Evolutionary conservation across 1,140 invertebrate species (phyloP), one percentile per base, ranked within the genome.

Genomic region (Brachionus plicatilis): DNA sequence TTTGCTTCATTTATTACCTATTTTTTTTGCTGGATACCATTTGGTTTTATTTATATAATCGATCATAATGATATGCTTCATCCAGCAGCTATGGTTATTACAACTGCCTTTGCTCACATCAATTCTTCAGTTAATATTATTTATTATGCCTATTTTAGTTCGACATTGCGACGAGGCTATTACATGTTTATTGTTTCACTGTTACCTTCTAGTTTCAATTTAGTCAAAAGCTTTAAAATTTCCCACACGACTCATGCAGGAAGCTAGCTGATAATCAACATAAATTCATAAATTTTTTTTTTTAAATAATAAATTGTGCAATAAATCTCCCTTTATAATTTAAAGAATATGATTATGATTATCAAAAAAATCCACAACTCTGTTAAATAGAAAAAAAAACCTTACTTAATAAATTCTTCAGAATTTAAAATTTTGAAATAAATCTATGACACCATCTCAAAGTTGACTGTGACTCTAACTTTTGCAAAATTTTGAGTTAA

Each of bases 61-160:
- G 72, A 76, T 4, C 11, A 50, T 76, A 7, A 50, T 1, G 72
- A 76, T 50, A 50, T 29, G 6, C 33, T 76, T 37, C 41, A 47
- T 47, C 41, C 43, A 12, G 43, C 43, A 12, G 72, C 72, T 76
- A 50, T 76, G 43, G 45, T 76, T 50, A 76, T 76, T 50, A 76
- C 72, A 14, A 47, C 20, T 53, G 72, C 33, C n/a, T 37, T 76
- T 12, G 72, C 72, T n/a, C 72, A 76, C 14, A 76, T 76, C 0
- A 76, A 76, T 33, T 76, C 72, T 0, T 29, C 24, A 12, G 43
- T 50, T 27, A 76, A 76, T 50, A 20, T 20, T 2, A 2, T 76
- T 27, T 76, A 27, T 50, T 76, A 47, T 76, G 72, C 72, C n/a
- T 76, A 76, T 76, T 76, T 76, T 76, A 76, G 72, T 24, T 76